Percentiles rank a stretch among this genome's conserved stretches.
Evolutionary conservation across 2,113 vertebrate genomes (phyloP).

Genomic region (Jaculus jaculus): DNA sequence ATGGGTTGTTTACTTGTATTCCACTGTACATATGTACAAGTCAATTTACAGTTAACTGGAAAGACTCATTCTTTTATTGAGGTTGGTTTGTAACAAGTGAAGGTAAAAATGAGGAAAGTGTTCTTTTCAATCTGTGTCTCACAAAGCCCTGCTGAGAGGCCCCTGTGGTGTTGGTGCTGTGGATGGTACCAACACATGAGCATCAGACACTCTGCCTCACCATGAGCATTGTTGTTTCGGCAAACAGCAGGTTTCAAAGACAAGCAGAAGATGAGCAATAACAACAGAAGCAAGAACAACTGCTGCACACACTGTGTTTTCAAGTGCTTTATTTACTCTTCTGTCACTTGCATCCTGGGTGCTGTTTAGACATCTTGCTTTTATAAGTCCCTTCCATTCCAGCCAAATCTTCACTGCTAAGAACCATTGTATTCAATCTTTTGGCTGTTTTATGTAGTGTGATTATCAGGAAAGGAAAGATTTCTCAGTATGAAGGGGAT

Average conservation of each 20-base stretch:
- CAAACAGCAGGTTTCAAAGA: background rate
- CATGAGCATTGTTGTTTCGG: background rate
- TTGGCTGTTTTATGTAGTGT: background rate
- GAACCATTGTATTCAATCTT: background rate
- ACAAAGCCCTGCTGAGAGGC: background rate
- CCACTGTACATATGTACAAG: background rate
- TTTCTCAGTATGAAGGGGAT: background rate
- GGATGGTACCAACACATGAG: background rate
- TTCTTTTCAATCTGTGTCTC: background rate
- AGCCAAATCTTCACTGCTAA: background rate
- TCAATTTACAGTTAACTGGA: no score
- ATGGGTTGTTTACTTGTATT: background rate
- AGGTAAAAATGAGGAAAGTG: rapidly evolving
- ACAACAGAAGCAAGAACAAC: background rate
- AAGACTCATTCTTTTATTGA: background rate
- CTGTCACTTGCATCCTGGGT: background rate
- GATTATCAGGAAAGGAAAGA: background rate
- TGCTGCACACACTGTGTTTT: background rate
- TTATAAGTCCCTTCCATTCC: background rate
- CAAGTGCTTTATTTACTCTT: background rate
- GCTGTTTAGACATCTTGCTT: background rate
- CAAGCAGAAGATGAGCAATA: background rate
- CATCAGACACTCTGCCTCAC: background rate
- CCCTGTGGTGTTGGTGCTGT: background rate
- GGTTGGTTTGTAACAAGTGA: background rate